Evolutionary conservation across 2,113 vertebrate genomes (phyloP).

Genomic region (Mirounga angustirostris): DNA sequence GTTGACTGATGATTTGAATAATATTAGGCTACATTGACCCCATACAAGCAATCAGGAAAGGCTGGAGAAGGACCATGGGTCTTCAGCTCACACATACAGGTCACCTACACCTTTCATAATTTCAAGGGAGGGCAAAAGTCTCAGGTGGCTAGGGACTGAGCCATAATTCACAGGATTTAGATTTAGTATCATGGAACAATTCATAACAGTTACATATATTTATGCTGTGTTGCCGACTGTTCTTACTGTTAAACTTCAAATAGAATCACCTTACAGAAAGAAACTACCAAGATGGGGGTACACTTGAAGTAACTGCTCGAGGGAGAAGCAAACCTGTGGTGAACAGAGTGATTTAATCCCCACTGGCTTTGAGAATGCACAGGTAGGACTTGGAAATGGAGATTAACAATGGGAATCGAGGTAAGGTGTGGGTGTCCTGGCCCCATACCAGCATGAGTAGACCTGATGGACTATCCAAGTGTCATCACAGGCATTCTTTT

Average conservation of each 20-base stretch:
- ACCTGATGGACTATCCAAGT: not conserved
- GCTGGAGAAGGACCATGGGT: not conserved
- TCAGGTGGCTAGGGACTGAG: not conserved
- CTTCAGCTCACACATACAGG: not conserved
- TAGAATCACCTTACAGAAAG: not conserved
- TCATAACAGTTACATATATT: not conserved
- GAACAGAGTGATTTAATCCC: not conserved
- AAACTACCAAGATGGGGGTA: not conserved
- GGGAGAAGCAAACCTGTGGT: not conserved
- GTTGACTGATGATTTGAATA: slow-evolving; percentile 40
- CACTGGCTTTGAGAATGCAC: not conserved
- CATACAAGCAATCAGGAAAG: not conserved
- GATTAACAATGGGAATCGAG: too few species aligned
- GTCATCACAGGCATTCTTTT: not conserved
- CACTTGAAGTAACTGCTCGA: not conserved
- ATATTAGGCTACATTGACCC: slow-evolving; percentile 10
- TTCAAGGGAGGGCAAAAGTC: slow-evolving; percentile 1
- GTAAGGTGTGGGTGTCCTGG: not conserved
- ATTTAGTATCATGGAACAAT: slow-evolving; percentile 36
- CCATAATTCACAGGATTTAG: not conserved
- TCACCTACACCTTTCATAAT: not conserved
- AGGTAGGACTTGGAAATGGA: not conserved
- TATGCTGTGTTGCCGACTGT: not conserved
- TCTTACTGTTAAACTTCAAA: slow-evolving; percentile 9
- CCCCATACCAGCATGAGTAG: not conserved